These are phyloP conservation scores for Antennarius striatus DNA, from an alignment of 2,113 vertebrate species.

Conservation along the genomic window DNA sequence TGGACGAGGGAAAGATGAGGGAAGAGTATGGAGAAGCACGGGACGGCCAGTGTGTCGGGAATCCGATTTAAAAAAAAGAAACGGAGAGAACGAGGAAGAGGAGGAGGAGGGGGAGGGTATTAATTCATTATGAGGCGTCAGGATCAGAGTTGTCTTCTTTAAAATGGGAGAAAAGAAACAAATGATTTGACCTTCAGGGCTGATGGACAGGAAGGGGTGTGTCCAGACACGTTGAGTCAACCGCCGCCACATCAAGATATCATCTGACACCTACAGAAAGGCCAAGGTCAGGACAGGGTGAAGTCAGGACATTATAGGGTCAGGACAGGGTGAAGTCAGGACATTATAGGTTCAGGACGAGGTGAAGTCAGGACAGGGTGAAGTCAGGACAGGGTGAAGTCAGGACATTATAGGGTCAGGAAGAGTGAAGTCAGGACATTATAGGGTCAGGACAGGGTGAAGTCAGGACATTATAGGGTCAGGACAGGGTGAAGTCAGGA, in stretches of 20 bases:
- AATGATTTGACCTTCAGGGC: conserved; percentile 34
- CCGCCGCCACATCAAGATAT: not conserved
- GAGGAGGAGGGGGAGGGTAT: conserved; percentile 29
- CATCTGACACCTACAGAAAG: not conserved
- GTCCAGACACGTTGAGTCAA: not conserved
- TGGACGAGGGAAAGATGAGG: not conserved
- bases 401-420: no score
- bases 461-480: no score
- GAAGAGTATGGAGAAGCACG: not conserved
- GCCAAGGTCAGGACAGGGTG: not conserved
- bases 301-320: no score
- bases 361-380: no score
- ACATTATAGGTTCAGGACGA: no score
- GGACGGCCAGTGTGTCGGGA: no score
- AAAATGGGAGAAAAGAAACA: conserved; percentile 25
- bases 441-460: no score
- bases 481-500: no score
- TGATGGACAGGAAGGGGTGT: conserved; percentile 25
- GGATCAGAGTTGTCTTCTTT: conserved; percentile 41
- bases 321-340: no score
- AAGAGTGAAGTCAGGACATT: no score
- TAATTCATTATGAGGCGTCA: conserved; percentile 50
- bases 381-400: no score
- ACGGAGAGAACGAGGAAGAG: not conserved
- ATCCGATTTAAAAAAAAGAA: not conserved